Conservation (phyloP, 2,888 invertebrate genomes). For the Cylloceria caligata region DNA sequence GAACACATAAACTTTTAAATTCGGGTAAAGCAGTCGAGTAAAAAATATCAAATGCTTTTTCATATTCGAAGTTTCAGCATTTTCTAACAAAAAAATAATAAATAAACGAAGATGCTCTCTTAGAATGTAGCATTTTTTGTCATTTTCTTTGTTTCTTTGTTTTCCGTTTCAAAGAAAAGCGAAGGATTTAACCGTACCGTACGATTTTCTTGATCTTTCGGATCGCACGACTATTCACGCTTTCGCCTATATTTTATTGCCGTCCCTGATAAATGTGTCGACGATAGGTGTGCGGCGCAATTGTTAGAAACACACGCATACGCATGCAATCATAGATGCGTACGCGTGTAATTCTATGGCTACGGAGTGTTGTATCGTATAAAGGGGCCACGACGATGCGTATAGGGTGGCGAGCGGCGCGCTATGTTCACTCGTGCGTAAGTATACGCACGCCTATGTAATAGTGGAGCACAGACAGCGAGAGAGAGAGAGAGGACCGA, state of each 20-base stretch:
- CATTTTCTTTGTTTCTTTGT: too few relatives aligned
- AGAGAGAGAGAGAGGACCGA: conserved; percentile 8
- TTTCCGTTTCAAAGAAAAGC: not conserved
- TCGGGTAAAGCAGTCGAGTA: not conserved
- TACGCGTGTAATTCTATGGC: not conserved
- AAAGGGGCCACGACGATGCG: conserved; percentile 20
- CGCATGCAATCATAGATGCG: not conserved
- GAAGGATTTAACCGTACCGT: not conserved
- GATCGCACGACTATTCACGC: conserved; percentile 24
- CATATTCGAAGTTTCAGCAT: too few relatives aligned
- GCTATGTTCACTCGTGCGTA: conserved; percentile 49
- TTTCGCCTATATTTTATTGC: conserved; percentile 9
- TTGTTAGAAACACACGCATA: conserved; percentile 11
- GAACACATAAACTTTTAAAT: not conserved
- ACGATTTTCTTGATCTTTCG: not conserved
- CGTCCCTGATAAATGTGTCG: not conserved
- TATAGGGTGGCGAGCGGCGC: conserved; percentile 18
- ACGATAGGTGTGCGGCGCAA: conserved; percentile 11
- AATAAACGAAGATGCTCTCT: too few relatives aligned
- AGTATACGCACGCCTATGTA: conserved; percentile 40
- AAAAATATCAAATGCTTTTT: too few relatives aligned
- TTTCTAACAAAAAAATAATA: not conserved
- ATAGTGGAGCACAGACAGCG: conserved; percentile 22
- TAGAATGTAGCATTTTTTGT: too few relatives aligned
- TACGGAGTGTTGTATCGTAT: not conserved